Base-by-base conservation (phyloP, 1,140 invertebrate genomes). In the Macrobrachium rosenbergii region DNA sequence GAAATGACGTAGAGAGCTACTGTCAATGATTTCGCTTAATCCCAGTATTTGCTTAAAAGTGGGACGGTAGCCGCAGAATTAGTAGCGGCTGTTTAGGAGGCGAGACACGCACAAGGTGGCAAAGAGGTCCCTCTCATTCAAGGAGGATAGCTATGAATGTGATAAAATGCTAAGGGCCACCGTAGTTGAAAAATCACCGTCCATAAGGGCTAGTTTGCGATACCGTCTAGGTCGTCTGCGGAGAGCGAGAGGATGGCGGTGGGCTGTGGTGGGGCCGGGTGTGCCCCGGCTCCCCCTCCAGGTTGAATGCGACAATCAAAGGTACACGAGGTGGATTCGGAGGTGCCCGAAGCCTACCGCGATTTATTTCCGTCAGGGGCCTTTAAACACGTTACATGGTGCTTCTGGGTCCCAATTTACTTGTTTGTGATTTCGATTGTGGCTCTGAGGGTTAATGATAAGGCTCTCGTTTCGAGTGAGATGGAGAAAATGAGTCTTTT, bases 241-340 rank as follows among this genome's bases (percentile, higher is more conserved):
- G 72, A 17, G 28, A 37, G 72, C 6, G 19, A 37, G 72, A 37
- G 72, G 17, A 16, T 23, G 72, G 28, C 17, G 72, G 72, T 19
- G 72, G 17, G n/a, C 17, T 8, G 28, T 23, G 62, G 67, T 21
- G 67, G 37, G 77, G 63, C 64, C n/a, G 37, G 72, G 84, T 63
- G 84, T 16, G 21, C 58, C 62, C 45, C 0, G 28, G 28, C 6
- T 11, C 17, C 17, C 17, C 23, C 72, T 16, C 37, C 52, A 67
- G 28, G 28, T n/a, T 87, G 84, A 87, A 87, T 87, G 78, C 84
- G 84, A 87, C 84, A 87, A 87, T 87, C 84, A 87, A 72, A 64
- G 75, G 84, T 81, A 87, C 84, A 87, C 77, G 78, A 37, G 10
- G 64, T 64, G 59, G 52, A 23, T 2, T 37, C 67, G 16, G 60